Evolutionary conservation across 37 sponge, comb jelly and placozoan species (phyloP).

Genomic region (Crambe crambe): DNA sequence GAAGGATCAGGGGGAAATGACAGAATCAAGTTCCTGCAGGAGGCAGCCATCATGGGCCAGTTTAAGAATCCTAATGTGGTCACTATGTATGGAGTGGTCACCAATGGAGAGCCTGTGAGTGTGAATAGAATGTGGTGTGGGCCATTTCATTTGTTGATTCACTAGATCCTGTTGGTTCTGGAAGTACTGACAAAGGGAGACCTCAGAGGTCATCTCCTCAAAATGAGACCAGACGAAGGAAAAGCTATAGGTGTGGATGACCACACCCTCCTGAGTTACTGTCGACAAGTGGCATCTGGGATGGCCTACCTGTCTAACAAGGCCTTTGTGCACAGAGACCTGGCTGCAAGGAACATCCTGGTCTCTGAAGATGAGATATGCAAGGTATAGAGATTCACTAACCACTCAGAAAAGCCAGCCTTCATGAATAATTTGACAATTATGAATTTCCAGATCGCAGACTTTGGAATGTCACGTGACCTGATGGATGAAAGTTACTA

Average conservation of each 20-base stretch:
- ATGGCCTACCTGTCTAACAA: conserved; percentile 41
- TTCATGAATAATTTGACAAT: neutral
- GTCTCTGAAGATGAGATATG: conserved; percentile 26
- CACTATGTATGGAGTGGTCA: conserved; percentile 62
- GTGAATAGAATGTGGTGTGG: neutral
- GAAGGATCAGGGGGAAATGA: conserved; percentile 5
- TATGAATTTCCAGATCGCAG: conserved; percentile 32
- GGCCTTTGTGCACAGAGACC: conserved; percentile 37
- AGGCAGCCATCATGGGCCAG: conserved; percentile 83
- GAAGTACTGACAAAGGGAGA: conserved; percentile 69
- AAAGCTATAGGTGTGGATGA: neutral
- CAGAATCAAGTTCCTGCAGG: conserved; percentile 66
- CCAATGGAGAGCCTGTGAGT: conserved; percentile 50
- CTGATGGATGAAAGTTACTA: conserved; percentile 40
- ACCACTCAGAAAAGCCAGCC: neutral
- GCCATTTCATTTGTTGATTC: neutral
- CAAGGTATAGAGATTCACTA: conserved; percentile 11
- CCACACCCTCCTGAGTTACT: conserved; percentile 24
- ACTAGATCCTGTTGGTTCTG: conserved; percentile 74
- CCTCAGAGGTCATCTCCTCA: conserved; percentile 26
- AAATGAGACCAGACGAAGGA: neutral
- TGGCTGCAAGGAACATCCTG: conserved; percentile 53
- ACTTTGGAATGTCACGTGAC: conserved; percentile 59
- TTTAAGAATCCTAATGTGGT: conserved; percentile 70
- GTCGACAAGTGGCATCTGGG: conserved; percentile 29